Percentiles rank a stretch among this genome's conserved stretches.
phyloP scores from a whole-genome alignment of 2,888 invertebrate genomes.

The Drosophila setosimentum region DNA sequence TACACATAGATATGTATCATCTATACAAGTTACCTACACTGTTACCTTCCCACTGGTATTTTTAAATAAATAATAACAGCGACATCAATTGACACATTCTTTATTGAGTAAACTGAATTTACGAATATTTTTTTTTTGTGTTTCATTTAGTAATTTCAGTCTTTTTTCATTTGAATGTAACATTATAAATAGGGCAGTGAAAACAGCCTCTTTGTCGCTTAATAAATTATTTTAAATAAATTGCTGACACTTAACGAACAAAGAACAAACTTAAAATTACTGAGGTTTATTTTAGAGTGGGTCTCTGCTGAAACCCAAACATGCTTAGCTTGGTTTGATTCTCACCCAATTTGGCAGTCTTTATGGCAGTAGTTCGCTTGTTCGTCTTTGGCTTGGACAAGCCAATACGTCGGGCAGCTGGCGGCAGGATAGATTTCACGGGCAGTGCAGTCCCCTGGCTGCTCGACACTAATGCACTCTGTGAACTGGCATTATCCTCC shows the following conservation, averaged over 20 bases:
- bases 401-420: constrained; percentile 61
- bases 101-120: background rate
- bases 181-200: constrained; percentile 20
- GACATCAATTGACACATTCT: background rate
- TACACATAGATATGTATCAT: background rate
- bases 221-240: constrained; percentile 41
- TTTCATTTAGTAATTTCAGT: constrained; percentile 1
- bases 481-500: constrained; percentile 53
- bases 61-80: background rate
- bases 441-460: constrained; percentile 34
- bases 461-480: constrained; percentile 26
- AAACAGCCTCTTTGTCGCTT: constrained; percentile 25
- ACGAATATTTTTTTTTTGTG: constrained; percentile 3
- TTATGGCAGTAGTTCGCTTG: constrained; percentile 31
- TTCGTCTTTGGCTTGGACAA: constrained; percentile 55
- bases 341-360: constrained; percentile 38
- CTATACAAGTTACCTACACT: background rate
- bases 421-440: constrained; percentile 16
- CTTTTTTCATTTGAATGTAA: background rate
- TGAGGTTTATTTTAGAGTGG: constrained; percentile 74
- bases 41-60: background rate
- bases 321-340: constrained; percentile 88
- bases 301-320: constrained; percentile 89
- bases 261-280: background rate
- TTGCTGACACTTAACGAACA: background rate